Base-by-base conservation (phyloP, 23 tunicate species). In the Ascidia mentula region DNA sequence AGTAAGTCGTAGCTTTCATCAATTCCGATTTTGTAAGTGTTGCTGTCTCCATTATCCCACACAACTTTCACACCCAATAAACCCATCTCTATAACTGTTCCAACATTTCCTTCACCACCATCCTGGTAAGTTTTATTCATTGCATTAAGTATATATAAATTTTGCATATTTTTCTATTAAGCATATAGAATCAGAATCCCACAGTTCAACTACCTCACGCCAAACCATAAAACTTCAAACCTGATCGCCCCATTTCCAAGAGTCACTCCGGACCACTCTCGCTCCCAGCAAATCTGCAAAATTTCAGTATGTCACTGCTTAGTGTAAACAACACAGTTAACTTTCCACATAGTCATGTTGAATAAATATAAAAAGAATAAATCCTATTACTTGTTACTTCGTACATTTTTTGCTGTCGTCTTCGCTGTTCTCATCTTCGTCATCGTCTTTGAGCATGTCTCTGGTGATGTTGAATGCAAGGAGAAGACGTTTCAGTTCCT, bases 101-200 rank as follows among this genome's bases (percentile, higher is more conserved):
- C 85, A 39, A 81, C 85, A 36, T 81, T 76, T 3, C 85, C 85
- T 4, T 81, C 85, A 0, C 85, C 85, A 18, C 85, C 85, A 40
- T 81, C 85, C 84, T n/a, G n/a, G n/a, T n/a, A n/a, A n/a, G n/a
- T n/a, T n/a, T n/a, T n/a, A n/a, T n/a, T n/a, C n/a, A n/a, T n/a
- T n/a, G n/a, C n/a, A n/a, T n/a, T n/a, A n/a, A n/a, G n/a, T n/a
- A n/a, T n/a, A n/a, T n/a, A n/a, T n/a, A n/a, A n/a, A n/a, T n/a
- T n/a, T n/a, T n/a, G n/a, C n/a, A n/a, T n/a, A n/a, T n/a, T n/a
- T n/a, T n/a, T n/a, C n/a, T n/a, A n/a, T n/a, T n/a, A n/a, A n/a
- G n/a, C n/a, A n/a, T n/a, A n/a, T n/a, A n/a, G n/a, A n/a, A n/a
- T n/a, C n/a, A n/a, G n/a, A n/a, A n/a, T n/a, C n/a, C n/a, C n/a